Conservation (phyloP, 2,888 invertebrate genomes). For the Hirtodrosophila confusa region DNA sequence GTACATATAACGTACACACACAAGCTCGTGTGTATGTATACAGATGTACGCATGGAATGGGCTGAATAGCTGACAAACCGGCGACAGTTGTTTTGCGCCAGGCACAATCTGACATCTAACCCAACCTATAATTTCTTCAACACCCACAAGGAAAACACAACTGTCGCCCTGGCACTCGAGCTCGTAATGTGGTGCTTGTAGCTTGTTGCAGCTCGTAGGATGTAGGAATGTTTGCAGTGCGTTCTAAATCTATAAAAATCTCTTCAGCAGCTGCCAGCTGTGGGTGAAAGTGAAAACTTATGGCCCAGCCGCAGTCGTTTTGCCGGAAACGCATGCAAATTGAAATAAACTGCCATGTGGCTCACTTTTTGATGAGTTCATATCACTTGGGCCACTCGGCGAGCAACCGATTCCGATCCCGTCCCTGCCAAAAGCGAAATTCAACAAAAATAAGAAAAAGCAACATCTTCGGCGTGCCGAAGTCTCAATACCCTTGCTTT, state of each 20-base stretch:
- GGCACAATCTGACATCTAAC: neutral
- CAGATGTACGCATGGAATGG: conserved; percentile 4
- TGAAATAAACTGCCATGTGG: conserved; percentile 59
- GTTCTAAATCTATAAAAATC: conserved; percentile 61
- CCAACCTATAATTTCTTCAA: conserved; percentile 24
- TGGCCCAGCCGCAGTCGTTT: conserved; percentile 38
- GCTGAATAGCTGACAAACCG: conserved; percentile 8
- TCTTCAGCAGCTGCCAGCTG: conserved; percentile 62
- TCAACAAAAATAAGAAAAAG: neutral
- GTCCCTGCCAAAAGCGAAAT: conserved; percentile 8
- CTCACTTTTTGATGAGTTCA: conserved; percentile 36
- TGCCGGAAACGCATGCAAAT: conserved; percentile 69
- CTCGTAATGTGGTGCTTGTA: conserved; percentile 22
- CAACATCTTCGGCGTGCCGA: neutral
- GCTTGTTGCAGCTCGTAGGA: conserved; percentile 47
- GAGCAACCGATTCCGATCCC: conserved; percentile 9
- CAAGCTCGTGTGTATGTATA: neutral
- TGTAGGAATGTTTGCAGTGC: conserved; percentile 44
- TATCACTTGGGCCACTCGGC: conserved; percentile 18
- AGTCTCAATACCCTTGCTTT: neutral
- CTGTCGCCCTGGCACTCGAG: conserved; percentile 40
- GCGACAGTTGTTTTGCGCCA: conserved; percentile 5
- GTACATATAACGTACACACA: conserved; percentile 1
- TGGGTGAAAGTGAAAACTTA: conserved; percentile 64
- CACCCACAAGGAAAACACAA: conserved; percentile 55